Conservation (phyloP, 2,888 invertebrate genomes). For the Cheilosia variabilis region DNA sequence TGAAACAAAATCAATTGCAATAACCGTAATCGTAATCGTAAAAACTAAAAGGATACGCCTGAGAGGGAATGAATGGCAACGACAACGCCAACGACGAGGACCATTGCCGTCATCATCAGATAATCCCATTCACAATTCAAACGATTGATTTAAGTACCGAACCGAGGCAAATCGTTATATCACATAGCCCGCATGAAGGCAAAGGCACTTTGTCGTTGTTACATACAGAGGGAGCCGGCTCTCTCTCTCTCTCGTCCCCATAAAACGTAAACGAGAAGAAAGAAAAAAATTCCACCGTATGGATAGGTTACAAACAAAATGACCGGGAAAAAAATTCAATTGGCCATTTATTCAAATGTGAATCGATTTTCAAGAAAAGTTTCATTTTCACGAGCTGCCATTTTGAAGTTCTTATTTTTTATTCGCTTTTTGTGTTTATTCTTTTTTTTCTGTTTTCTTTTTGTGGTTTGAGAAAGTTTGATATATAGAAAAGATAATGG, state of each 20-base stretch:
- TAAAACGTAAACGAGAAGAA: slow-evolving; percentile 33
- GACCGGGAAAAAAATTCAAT: slow-evolving; percentile 72
- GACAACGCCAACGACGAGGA: slow-evolving; percentile 42
- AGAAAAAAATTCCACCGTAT: slow-evolving; percentile 45
- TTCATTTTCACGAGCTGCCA: slow-evolving; percentile 63
- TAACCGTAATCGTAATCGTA: slow-evolving; percentile 73
- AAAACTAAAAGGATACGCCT: slow-evolving; percentile 73
- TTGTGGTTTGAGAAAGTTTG: neutral
- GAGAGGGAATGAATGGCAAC: slow-evolving; percentile 58
- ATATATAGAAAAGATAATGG: neutral
- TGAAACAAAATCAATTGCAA: slow-evolving; percentile 75
- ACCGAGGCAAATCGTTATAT: slow-evolving; percentile 75
- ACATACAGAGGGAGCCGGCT: slow-evolving; percentile 17
- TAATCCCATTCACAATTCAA: slow-evolving; percentile 75
- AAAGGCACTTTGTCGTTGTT: slow-evolving; percentile 1
- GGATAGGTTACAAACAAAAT: slow-evolving; percentile 64
- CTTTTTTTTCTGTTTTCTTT: neutral
- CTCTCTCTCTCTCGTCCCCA: neutral
- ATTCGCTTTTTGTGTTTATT: slow-evolving; percentile 9
- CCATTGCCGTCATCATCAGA: slow-evolving; percentile 75
- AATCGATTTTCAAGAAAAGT: slow-evolving; percentile 60
- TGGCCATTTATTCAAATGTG: slow-evolving; percentile 75
- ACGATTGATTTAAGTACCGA: slow-evolving; percentile 76
- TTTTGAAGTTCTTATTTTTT: slow-evolving; percentile 45
- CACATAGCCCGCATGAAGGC: slow-evolving; percentile 39